Base-by-base conservation (phyloP, 2,797 vertebrate species). In the Etheostoma perlongum region DNA sequence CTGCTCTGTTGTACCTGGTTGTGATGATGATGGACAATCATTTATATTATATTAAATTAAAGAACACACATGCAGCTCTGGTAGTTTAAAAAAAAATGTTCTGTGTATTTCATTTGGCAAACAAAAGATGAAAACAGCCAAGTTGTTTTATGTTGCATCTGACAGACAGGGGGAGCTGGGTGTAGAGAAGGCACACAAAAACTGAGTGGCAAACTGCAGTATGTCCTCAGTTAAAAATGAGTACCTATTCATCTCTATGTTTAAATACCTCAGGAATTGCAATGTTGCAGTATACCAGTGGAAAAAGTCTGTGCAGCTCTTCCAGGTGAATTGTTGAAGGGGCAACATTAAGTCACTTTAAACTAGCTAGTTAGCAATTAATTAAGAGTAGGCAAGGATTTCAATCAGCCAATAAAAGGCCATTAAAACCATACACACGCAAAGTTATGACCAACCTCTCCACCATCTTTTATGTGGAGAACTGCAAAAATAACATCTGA, bases 111-210 rank as follows among this genome's bases (percentile, higher is more conserved):
- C 47, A 72, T 84, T 85, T 72, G 58, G 72, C 82, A 89, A 77
- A 84, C 71, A 78, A 84, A 85, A 84, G 52, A 82, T 66, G 73
- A 86, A 69, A 85, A 81, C 77, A 84, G 74, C 52, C 19, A 60
- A 49, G 66, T 80, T 68, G 62, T 57, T 55, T 86, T 60, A 72
- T 57, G 72, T 85, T 79, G 64, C 60, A 72, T 62, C 48, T 36
- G 65, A 76, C 76, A 83, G 61, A 85, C 66, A 80, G 74, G 25
- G 44, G 65, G 46, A 87, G 67, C 58, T 62, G 65, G 44, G 67
- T 46, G 66, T 63, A 75, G 71, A 83, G 72, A 92, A 91, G 89
- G 89, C 87, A 90, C 89, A 89, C 72, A 65, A 63, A 74, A 47
- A 76, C 55, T 23, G 42, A 75, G 70, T 9, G 47, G 75, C 68